Base-by-base conservation (phyloP, 1,140 invertebrate genomes). In the Papilio machaon region DNA sequence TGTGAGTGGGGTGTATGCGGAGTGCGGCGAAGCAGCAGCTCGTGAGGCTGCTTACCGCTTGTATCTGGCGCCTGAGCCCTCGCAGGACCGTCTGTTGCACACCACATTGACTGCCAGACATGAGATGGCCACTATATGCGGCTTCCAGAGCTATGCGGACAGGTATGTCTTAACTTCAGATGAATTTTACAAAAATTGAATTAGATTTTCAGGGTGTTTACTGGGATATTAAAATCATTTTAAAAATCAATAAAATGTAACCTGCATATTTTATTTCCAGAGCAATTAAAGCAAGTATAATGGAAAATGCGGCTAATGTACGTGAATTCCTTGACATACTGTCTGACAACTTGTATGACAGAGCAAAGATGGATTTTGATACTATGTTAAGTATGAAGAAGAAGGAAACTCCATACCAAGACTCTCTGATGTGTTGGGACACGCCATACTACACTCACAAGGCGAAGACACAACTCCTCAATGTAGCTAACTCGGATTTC, bases 21-120 rank as follows among this genome's bases (percentile, higher is more conserved):
- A 99, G 91, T 97, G 98, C 11, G 94, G 95, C 4, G 97, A 97
- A 92, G 96, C 97, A 67, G 83, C 96, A 58, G 96, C 97, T n/a
- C 94, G 99, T 82, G 98, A 99, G 95, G 96, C 97, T 15, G 98
- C 98, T 1, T 99, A 99, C 92, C 96, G 97, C 85, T 95, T 98
- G 76, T 99, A 97, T 95, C 95, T 99, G 35, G 96, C 97, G 84
- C 97, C 98, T 1, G 97, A 98, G 87, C 83, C 94, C 9, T 94
- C 96, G 1, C 98, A 99, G 93, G 97, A 98, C 87, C 90, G 96
- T 73, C 90, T 98, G 15, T 95, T 99, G 2, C 89, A 95, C 75
- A 95, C 97, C 86, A 94, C 99, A 19, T 92, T 99, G 13, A 92
- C 95, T 64, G 96, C 96, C 0, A 93, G 99, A 60, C 95, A 97